Base-by-base conservation (phyloP, 2,113 vertebrate species). In the Myrmophylax atrothorax region DNA sequence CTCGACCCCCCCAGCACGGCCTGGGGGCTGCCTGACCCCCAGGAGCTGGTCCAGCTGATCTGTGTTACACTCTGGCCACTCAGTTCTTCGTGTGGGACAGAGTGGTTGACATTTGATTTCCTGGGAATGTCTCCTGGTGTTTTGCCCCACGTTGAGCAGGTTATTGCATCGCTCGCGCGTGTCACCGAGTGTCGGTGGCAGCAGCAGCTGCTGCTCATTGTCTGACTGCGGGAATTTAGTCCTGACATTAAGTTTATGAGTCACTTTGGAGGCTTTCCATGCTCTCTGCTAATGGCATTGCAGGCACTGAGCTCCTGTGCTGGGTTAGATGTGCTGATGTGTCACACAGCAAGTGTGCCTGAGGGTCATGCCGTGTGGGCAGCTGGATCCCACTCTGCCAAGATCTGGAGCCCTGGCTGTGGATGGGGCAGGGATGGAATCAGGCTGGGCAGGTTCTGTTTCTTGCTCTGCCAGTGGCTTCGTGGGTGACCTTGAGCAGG, bases 191-290 rank as follows among this genome's bases (percentile, higher is more conserved):
- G 60, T 83, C 12, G 59, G 91, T 44, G 81, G 93, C 80, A 52
- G 70, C 91, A 80, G 93, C 92, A 67, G 84, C 91, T 95, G 93
- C 91, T 87, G 91, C 88, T 73, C 24, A 26, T 73, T 87, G 50
- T 67, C 82, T 90, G 82, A 37, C 89, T 68, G 78, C 64, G 2
- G 87, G 90, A 94, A 81, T 83, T 87, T 84, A 18, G 8, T 52
- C 42, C 86, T 77, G 52, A 40, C 78, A 84, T 87, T 63, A 63
- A 68, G 83, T 87, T 94, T 64, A 73, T 90, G 42, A 73, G 86
- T 25, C 18, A 5, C 92, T 94, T 81, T 87, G 94, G 86, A 90
- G 94, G 29, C 66, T 62, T 24, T 13, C 81, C 73, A 37, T 40
- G 29, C 56, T 67, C 55, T 3, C 59, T 42, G 42, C 7, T 84